phyloP scores from a whole-genome alignment of 2,113 vertebrate species.

The Dipodomys merriami region DNA sequence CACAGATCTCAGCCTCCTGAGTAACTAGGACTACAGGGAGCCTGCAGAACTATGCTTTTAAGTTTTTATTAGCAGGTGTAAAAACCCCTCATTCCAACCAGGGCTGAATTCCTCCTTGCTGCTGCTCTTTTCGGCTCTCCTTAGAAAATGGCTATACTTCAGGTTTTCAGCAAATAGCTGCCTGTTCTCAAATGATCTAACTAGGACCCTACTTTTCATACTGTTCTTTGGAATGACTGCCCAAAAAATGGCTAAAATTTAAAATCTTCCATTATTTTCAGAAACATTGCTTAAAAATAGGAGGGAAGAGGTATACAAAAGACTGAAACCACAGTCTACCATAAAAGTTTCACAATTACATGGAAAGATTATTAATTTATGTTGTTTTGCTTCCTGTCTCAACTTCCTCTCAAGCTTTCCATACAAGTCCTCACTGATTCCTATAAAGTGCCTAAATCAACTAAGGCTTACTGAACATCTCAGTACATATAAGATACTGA shows the following conservation, averaged over 20 bases:
- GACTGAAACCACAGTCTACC: background rate
- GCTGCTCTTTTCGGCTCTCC: background rate
- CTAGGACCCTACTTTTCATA: background rate
- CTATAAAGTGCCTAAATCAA: constrained; percentile 35
- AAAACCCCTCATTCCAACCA: constrained; percentile 33
- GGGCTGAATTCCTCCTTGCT: background rate
- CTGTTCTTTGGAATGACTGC: background rate
- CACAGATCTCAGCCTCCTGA: too few species aligned
- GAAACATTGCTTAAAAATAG: constrained; percentile 46
- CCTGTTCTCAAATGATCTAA: constrained; percentile 1
- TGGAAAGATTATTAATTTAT: background rate
- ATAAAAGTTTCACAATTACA: constrained; percentile 43
- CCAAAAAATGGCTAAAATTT: constrained; percentile 35
- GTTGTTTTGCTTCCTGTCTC: constrained; percentile 40
- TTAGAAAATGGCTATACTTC: background rate
- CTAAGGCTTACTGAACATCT: constrained; percentile 36
- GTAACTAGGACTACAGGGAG: too few species aligned
- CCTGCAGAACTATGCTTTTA: too few species aligned
- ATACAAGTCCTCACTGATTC: constrained; percentile 18
- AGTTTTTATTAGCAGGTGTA: constrained; percentile 39
- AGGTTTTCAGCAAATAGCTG: constrained; percentile 27
- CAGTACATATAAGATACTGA: background rate
- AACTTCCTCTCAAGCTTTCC: background rate
- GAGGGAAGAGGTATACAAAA: background rate
- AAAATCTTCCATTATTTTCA: constrained; percentile 49